Evolutionary conservation across 1,140 invertebrate genomes (phyloP).

Genomic region (Heliothis subflexa): DNA sequence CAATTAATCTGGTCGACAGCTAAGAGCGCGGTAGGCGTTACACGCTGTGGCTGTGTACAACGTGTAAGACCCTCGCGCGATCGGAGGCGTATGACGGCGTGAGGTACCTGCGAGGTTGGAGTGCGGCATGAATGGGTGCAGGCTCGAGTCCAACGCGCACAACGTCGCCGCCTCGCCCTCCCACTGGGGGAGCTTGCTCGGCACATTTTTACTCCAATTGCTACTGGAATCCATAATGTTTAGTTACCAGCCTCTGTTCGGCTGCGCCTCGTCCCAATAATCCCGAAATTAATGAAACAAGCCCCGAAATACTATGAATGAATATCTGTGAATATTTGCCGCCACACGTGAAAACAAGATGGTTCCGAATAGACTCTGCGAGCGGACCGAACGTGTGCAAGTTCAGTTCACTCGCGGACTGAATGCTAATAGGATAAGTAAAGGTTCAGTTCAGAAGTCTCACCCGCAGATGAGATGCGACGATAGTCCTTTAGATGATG

Average conservation of each 20-base stretch:
- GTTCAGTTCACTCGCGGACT: constrained; percentile 6
- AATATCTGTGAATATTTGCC: constrained; percentile 14
- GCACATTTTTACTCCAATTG: constrained; percentile 80
- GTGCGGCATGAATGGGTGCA: constrained; percentile 58
- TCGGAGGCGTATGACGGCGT: constrained; percentile 2
- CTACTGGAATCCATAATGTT: constrained; percentile 80
- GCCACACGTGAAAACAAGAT: constrained; percentile 14
- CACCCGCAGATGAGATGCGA: constrained; percentile 16
- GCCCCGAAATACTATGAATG: constrained; percentile 30
- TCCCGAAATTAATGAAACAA: constrained; percentile 43
- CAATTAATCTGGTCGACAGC: constrained; percentile 10
- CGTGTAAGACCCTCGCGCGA: background rate
- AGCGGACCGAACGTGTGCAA: constrained; percentile 4
- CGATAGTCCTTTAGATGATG: constrained; percentile 7
- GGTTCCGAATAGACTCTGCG: constrained; percentile 20
- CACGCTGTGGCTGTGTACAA: background rate
- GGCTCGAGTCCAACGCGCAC: constrained; percentile 67
- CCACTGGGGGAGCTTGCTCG: constrained; percentile 77
- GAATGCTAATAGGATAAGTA: constrained; percentile 1
- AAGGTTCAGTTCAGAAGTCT: constrained; percentile 1
- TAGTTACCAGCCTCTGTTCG: constrained; percentile 57
- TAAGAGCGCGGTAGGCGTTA: constrained; percentile 1
- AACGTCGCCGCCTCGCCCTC: constrained; percentile 75
- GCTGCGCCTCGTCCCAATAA: constrained; percentile 33
- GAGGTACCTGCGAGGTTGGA: constrained; percentile 65